These are phyloP conservation scores for Eulithis testata DNA, from an alignment of 2,888 invertebrate genomes.

Conservation along the genomic window DNA sequence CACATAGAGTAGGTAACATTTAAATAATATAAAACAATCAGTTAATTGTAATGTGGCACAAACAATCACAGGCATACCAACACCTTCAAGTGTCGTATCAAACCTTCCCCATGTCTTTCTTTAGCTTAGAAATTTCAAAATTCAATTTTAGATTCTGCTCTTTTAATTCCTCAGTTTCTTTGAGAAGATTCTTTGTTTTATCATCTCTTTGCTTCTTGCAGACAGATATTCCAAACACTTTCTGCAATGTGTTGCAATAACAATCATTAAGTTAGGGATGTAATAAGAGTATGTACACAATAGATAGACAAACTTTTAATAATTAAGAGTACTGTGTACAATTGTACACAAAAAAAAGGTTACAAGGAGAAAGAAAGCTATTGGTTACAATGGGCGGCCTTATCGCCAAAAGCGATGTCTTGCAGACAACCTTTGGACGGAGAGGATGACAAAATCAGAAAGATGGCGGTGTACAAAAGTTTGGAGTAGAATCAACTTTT, in stretches of 20 bases:
- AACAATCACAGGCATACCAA: constrained; percentile 11
- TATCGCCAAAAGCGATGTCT: too few species aligned
- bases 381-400: too few species aligned
- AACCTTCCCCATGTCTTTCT: constrained; percentile 73
- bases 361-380: too few species aligned
- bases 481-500: too few species aligned
- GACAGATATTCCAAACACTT: constrained; percentile 69
- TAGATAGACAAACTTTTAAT: too few species aligned
- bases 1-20: constrained; percentile 1
- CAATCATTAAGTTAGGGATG: background rate
- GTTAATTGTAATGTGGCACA: background rate
- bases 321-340: too few species aligned
- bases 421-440: too few species aligned
- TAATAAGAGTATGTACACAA: background rate
- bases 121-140: constrained; percentile 63
- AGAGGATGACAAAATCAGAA: too few species aligned
- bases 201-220: constrained; percentile 65
- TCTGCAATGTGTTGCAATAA: constrained; percentile 56
- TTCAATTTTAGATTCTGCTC: constrained; percentile 62
- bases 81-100: constrained; percentile 27
- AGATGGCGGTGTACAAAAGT: too few species aligned
- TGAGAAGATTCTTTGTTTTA: constrained; percentile 57
- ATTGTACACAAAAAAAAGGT: too few species aligned
- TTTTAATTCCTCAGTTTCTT: constrained; percentile 62
- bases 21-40: background rate